phyloP scores from a whole-genome alignment of 30 jellyfish, hydroid and myxozoan genomes.

The Hydractinia symbiolongicarpus region DNA sequence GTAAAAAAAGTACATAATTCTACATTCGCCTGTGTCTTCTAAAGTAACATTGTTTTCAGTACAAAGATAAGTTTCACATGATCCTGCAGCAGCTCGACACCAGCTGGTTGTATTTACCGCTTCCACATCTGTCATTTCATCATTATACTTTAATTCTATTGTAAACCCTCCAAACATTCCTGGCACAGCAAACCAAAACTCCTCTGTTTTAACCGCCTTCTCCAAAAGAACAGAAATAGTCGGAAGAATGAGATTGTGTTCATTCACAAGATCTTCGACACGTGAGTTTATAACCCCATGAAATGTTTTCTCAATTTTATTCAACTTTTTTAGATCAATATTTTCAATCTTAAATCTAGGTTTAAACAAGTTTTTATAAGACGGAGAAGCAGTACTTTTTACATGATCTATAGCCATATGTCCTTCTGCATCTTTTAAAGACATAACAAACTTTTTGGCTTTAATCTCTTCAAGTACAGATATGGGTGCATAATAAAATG shows the following conservation, averaged over 20 bases:
- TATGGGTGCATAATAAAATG: constrained; percentile 25
- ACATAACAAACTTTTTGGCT: neutral
- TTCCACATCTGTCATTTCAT: neutral
- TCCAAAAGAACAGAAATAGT: constrained; percentile 2
- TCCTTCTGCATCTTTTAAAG: constrained; percentile 17
- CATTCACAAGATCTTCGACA: constrained; percentile 14
- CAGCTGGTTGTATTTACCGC: neutral
- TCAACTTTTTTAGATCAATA: neutral
- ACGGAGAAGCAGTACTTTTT: neutral
- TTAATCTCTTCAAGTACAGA: constrained; percentile 4
- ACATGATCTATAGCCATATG: constrained; percentile 17
- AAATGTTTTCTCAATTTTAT: constrained; percentile 12
- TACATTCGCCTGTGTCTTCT: too few relatives aligned
- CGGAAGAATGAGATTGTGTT: constrained; percentile 14
- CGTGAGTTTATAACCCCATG: constrained; percentile 24
- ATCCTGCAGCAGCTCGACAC: neutral
- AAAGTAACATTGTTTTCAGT: neutral
- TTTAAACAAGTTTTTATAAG: constrained; percentile 5
- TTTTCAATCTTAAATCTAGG: constrained; percentile 6
- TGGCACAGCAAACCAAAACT: constrained; percentile 10
- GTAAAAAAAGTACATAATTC: too few relatives aligned
- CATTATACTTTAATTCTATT: neutral
- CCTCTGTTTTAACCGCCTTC: neutral
- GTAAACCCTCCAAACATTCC: constrained; percentile 28
- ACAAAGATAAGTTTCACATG: neutral